Conservation (phyloP, 2,888 invertebrate genomes). For the Sussaba pulchella region DNA sequence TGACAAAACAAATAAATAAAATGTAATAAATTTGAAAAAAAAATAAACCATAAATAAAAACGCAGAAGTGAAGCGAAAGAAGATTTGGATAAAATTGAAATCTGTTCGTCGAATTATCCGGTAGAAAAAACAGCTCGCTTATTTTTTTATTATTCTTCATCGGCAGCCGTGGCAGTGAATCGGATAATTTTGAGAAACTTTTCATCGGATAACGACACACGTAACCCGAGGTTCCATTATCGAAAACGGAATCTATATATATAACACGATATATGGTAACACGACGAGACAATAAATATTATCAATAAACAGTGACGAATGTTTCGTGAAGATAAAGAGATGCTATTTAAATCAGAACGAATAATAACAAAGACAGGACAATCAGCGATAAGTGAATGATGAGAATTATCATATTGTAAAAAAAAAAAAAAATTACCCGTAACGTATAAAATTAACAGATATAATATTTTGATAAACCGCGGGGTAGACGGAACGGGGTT, state of each 20-base stretch:
- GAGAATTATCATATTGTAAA: constrained; percentile 19
- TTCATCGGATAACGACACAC: constrained; percentile 24
- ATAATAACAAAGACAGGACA: constrained; percentile 52
- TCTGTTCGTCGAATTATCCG: constrained; percentile 71
- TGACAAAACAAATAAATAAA: not conserved
- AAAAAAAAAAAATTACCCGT: constrained; percentile 12
- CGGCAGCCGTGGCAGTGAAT: constrained; percentile 69
- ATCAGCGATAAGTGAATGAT: constrained; percentile 51
- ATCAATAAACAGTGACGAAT: constrained; percentile 19
- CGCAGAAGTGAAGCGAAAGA: constrained; percentile 2
- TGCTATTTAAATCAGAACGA: constrained; percentile 27
- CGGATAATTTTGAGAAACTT: constrained; percentile 47
- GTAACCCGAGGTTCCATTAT: no score
- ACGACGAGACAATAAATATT: constrained; percentile 60
- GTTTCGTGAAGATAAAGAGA: constrained; percentile 29
- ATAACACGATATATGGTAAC: constrained; percentile 7
- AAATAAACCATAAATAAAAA: not conserved
- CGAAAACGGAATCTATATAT: no score
- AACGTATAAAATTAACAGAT: constrained; percentile 45
- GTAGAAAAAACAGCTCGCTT: constrained; percentile 79
- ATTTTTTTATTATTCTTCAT: constrained; percentile 82
- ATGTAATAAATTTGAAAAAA: no score
- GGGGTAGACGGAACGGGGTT: not conserved
- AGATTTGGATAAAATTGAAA: constrained; percentile 43
- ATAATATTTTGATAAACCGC: constrained; percentile 58